Percentiles rank a stretch among this genome's conserved stretches.
phyloP scores from a whole-genome alignment of 2,888 invertebrate genomes.

The Asteroscopus sphinx region DNA sequence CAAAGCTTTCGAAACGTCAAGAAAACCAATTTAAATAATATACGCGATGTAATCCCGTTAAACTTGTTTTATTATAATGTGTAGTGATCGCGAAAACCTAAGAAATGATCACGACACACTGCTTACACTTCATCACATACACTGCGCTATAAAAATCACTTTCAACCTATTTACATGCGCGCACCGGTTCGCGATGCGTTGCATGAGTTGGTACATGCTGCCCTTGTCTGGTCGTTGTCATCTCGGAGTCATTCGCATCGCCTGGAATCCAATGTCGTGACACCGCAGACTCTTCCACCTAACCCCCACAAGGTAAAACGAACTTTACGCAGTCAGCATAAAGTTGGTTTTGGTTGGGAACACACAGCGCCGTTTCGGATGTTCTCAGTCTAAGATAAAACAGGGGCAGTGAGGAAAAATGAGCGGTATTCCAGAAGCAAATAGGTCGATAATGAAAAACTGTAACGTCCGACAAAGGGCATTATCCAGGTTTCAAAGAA shows the following conservation, averaged over 20 bases:
- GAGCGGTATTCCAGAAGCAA: slow-evolving; percentile 70
- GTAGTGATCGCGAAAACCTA: too few species aligned
- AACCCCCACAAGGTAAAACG: slow-evolving; percentile 43
- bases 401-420: slow-evolving; percentile 64
- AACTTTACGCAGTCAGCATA: slow-evolving; percentile 29
- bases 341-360: slow-evolving; percentile 32
- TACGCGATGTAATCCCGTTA: too few species aligned
- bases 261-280: slow-evolving; percentile 87
- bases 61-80: too few species aligned
- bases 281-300: slow-evolving; percentile 61
- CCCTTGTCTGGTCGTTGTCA: slow-evolving; percentile 89
- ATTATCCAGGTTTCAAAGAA: slow-evolving; percentile 76
- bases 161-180: slow-evolving; percentile 41
- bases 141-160: slow-evolving; percentile 38
- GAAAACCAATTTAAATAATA: too few species aligned
- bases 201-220: slow-evolving; percentile 76
- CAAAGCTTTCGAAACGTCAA: too few species aligned
- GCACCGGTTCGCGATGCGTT: slow-evolving; percentile 39
- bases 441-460: slow-evolving; percentile 76
- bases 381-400: slow-evolving; percentile 30
- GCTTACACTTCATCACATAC: slow-evolving; percentile 11
- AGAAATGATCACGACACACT: slow-evolving; percentile 2
- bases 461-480: slow-evolving; percentile 69
- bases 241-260: slow-evolving; percentile 85
- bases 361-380: slow-evolving; percentile 35